phyloP scores from a whole-genome alignment of 2,888 invertebrate species.

The Eilema depressum region DNA sequence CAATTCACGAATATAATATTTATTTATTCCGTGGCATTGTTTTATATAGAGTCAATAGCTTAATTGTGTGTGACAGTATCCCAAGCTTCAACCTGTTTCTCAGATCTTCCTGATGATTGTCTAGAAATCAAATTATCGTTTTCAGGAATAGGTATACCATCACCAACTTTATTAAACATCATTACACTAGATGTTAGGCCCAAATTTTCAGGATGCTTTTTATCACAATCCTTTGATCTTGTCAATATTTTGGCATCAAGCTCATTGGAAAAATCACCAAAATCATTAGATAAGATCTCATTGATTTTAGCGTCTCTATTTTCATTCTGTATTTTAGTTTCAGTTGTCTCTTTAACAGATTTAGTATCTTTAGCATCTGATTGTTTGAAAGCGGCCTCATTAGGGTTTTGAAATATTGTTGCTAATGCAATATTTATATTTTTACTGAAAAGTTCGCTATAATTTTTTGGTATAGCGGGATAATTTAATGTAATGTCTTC shows the following conservation, averaged over 20 bases:
- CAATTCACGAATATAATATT: neutral
- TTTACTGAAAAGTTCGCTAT: neutral
- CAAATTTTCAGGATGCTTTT: neutral
- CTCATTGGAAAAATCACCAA: neutral
- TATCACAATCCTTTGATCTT: neutral
- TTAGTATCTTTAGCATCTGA: neutral
- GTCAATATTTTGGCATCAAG: neutral
- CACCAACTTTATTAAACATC: neutral
- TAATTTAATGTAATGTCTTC: neutral
- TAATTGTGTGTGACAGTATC: neutral
- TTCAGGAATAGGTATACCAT: neutral
- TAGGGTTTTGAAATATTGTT: neutral
- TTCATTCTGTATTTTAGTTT: neutral
- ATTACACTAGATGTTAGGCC: constrained; percentile 4
- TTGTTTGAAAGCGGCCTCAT: neutral
- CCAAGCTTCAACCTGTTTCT: neutral
- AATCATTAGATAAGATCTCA: neutral
- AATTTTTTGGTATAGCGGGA: neutral
- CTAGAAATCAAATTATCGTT: neutral
- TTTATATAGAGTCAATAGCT: neutral
- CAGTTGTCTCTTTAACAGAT: neutral
- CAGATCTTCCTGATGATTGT: neutral
- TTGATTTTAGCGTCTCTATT: neutral
- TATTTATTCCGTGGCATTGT: constrained; percentile 3
- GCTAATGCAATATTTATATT: neutral